Evolutionary conservation across 1,140 invertebrate genomes (phyloP), one percentile per base, ranked within the genome.

Genomic region (Drosophila triauraria): DNA sequence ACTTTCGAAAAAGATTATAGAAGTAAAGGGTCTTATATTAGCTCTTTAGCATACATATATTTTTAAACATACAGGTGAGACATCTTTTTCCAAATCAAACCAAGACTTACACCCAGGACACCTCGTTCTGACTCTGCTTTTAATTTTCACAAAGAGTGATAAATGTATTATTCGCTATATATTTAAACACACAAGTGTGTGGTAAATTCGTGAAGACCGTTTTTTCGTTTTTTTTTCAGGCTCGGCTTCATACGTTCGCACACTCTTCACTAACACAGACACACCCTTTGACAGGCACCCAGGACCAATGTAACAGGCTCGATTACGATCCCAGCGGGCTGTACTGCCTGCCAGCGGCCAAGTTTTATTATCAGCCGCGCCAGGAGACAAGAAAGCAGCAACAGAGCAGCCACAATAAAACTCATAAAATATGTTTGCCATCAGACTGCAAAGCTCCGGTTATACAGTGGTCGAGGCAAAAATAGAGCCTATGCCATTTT

Each of bases 351-450:
- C 81, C 74, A 75, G 67, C 68, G 72, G 75, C 70, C 77, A 88
- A 90, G 78, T 90, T 90, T 90, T 90, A 90, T 90, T 90, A 90
- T 85, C 81, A 90, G 67, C 59, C 57, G 57, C 84, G 76, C 75
- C 67, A 71, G 68, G 69, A 72, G 69, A 72, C 69, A 71, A 72
- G 67, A 15, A 38, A 50, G 35, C 23, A 58, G 61, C 77, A 67
- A 43, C 82, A 70, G 62, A 78, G 54, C 62, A 65, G 67, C 63
- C 44, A 71, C 69, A 72, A 72, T 72, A 72, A 72, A 72, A 72
- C 86, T 90, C 85, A 90, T 90, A 90, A 90, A 90, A 90, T 90
- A 90, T 90, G 85, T 82, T 90, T 87, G 75, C 85, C 85, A 85
- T 88, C 85, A 63, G 54, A 82, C 65, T 48, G 51, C 70, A 47